Base-by-base conservation (phyloP, 1,140 invertebrate genomes). In the Drosophila tani region DNA sequence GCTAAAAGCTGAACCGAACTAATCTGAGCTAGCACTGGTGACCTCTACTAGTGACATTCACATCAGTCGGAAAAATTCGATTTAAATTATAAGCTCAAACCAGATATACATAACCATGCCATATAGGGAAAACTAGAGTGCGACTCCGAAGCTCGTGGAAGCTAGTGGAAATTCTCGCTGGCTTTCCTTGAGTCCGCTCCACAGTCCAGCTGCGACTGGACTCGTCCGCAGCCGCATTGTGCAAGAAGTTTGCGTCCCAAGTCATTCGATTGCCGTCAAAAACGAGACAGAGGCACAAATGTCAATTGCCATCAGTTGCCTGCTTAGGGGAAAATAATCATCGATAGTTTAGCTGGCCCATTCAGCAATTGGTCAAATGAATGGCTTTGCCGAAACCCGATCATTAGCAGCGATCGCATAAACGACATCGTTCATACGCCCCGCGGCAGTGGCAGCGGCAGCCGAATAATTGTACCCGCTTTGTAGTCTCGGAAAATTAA, bases 401-500 rank as follows among this genome's bases (percentile, higher is more conserved):
- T 84, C 78, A 88, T 88, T 88, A 90, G 74, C 47, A 38, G 66
- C 67, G 32, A 67, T 63, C 81, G 62, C 59, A 74, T 85, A 69
- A 85, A 85, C 74, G 74, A 81, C 74, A 85, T 81, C 66, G 84
- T 59, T 81, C 78, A 78, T 81, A 90, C 84, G 84, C 85, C 84
- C 81, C 77, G 59, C 60, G 65, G 83, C 65, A 64, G 59, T 50
- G 59, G 79, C 65, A 67, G 40, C 50, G 47, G 62, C 50, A 49
- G 40, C 24, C 43, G 40, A 76, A 79, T 79, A 84, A 84, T 81
- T 79, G 85, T 32, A 70, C 76, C 70, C 65, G 81, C 79, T 88
- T 87, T 85, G 77, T 81, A 70, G 71, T 75, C 70, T 66, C 53
- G 17, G 64, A 79, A 82, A 88, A 81, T 85, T 90, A 81, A 76